Percentiles rank a stretch among this genome's conserved stretches.
Conservation (phyloP, 2,888 invertebrate genomes). For the Mythimna ferrago region DNA sequence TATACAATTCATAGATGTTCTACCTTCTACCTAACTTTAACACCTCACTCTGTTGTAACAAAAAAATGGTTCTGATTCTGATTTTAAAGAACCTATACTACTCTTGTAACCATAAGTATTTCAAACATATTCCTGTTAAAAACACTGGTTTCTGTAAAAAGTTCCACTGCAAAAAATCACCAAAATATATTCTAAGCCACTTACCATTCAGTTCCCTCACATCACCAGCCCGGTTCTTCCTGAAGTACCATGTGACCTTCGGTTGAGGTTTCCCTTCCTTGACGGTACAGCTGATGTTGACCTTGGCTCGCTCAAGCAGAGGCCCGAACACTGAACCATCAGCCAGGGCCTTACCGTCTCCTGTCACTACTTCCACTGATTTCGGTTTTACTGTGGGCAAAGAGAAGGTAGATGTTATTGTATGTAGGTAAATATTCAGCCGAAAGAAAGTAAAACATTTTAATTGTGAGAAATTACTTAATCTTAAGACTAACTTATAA, state of each 20-base stretch:
- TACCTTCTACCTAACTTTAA: no score
- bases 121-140: not conserved
- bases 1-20: no score
- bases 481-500: no score
- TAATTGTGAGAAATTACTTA: no score
- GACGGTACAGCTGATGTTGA: constrained; percentile 94
- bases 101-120: no score
- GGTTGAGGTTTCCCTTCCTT: constrained; percentile 96
- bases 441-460: no score
- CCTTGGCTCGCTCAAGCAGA: constrained; percentile 92
- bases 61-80: no score
- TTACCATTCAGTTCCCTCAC: constrained; percentile 87
- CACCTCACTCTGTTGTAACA: no score
- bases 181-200: constrained; percentile 55
- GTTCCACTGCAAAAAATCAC: not conserved
- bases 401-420: constrained; percentile 16
- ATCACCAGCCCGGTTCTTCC: constrained; percentile 90
- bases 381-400: constrained; percentile 95
- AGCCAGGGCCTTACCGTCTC: constrained; percentile 91
- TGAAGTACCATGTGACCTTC: constrained; percentile 96
- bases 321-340: constrained; percentile 93
- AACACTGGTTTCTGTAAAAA: not conserved
- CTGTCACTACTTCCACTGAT: constrained; percentile 93
- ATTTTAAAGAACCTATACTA: no score
- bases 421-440: not conserved